Base-by-base conservation (phyloP, 2,113 vertebrate genomes). In the Calidris pygmaea region DNA sequence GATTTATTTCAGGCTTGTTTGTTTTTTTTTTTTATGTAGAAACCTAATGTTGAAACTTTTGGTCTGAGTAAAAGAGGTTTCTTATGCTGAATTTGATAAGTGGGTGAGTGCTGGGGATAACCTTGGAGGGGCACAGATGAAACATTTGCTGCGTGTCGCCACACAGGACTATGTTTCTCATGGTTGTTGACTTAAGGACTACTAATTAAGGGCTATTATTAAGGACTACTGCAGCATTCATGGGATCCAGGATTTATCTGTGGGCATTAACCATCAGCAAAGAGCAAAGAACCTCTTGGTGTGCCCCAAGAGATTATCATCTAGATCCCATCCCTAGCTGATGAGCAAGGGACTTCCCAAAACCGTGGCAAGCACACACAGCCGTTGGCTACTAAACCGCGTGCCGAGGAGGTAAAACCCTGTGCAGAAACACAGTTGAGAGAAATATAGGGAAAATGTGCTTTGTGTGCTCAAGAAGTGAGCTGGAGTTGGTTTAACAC, bases 11-110 rank as follows among this genome's bases (percentile, higher is more conserved):
- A 55, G 80, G 29, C 59, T 81, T 29, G 19, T 47, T 47, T n/a
- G n/a, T n/a, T 43, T 43, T 45, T 45, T 45, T 10, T 12, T 81
- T 85, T n/a, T 2, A 23, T 0, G 0, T 70, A 1, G 15, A 62
- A 56, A 41, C 30, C 9, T 41, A 6, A 14, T 6, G 21, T 4
- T 65, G 43, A n/a, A 73, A 39, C 20, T 30, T 53, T 58, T 34
- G 21, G 17, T 7, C 41, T 0, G 0, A 62, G 17, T 34, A 19
- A 47, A 87, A 75, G 27, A n/a, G 16, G 2, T 45, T 41, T 34
- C 63, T 52, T 41, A 15, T 6, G 4, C 52, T 86, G 32, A 18
- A 50, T 75, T 63, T 45, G 37, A 2, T n/a, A 30, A 30, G 27
- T 4, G 35, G 15, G 65, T 50, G 22, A 24, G 41, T 26, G 45